These are phyloP conservation scores for Phrynocephalus versicolor DNA, from an alignment of 2,113 vertebrate species.

Conservation along the genomic window DNA sequence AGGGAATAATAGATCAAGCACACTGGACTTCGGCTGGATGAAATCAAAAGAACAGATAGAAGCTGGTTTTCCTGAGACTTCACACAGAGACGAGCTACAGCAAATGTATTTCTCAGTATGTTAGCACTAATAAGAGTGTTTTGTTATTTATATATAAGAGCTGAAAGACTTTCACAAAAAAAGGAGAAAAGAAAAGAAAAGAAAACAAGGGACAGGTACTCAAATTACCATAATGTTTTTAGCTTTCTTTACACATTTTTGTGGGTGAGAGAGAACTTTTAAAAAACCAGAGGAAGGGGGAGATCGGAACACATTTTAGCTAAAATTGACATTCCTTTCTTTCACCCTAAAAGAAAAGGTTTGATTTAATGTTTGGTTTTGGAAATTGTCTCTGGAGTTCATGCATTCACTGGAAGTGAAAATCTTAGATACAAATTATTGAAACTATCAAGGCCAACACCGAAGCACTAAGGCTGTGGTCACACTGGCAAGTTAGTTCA, in stretches of 20 bases:
- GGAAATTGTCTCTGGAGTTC: constrained; percentile 29
- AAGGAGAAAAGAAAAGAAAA: too few relatives aligned
- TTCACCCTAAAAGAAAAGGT: constrained; percentile 28
- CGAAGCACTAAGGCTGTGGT: neutral
- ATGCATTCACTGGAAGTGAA: constrained; percentile 1
- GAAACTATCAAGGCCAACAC: neutral
- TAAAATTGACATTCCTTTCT: constrained; percentile 17
- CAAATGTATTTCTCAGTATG: constrained; percentile 55
- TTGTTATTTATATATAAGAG: constrained; percentile 67
- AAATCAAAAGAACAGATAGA: constrained; percentile 30
- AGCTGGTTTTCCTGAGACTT: constrained; percentile 57
- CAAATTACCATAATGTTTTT: constrained; percentile 65
- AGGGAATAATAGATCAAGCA: constrained; percentile 31
- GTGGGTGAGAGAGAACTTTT: constrained; percentile 14
- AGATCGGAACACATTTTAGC: constrained; percentile 33
- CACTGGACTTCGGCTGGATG: constrained; percentile 19
- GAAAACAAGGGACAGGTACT: constrained; percentile 41
- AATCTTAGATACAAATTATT: constrained; percentile 18
- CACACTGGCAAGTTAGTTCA: too few relatives aligned
- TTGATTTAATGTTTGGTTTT: constrained; percentile 40
- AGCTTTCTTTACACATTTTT: constrained; percentile 57
- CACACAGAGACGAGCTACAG: constrained; percentile 37
- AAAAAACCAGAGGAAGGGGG: constrained; percentile 23
- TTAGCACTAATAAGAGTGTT: constrained; percentile 61
- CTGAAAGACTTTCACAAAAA: constrained; percentile 49